Base-by-base conservation (phyloP, 2,113 vertebrate species). In the Alethe castanea region DNA sequence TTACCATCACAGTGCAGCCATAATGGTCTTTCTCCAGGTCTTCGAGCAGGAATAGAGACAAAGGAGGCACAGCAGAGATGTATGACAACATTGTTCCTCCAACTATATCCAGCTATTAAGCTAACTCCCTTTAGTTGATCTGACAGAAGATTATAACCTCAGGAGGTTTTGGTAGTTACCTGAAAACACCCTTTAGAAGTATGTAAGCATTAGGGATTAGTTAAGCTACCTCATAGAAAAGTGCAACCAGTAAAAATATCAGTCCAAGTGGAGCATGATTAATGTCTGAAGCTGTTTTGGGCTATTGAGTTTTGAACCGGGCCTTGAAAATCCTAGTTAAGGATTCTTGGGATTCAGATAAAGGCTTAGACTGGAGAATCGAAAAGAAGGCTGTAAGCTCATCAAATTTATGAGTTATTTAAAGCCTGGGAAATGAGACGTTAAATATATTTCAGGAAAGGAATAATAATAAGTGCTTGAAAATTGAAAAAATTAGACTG, bases 371-470 rank as follows among this genome's bases (percentile, higher is more conserved):
- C 8, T 19, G 25, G 17, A 79, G 28, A 87, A 74, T 1, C 73
- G 20, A 90, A 48, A 88, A 69, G 18, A 35, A 94, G 9, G 14
- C 25, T 88, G 28, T 53, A 53, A 91, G 19, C 31, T 93, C 90
- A 92, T 94, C 36, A 92, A 85, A 85, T 88, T 65, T 92, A 65
- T 72, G 59, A 88, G 88, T 80, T 82, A 94, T 94, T 93, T 94
- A 91, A 86, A 94, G 28, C 17, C 38, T 72, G 50, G 82, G 85
- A 95, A 95, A 94, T 86, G n/a, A 93, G 82, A 82, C 73, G 76
- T 92, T 95, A 94, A 87, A 61, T 89, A 10, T 76, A 72, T 95
- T 84, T 92, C 81, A 82, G 83, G 87, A 94, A 94, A 87, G 48
- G 14, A 87, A 89, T 91, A 79, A 95, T 94, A 91, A 92, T 42